Percentiles rank a stretch among this genome's conserved stretches.
These are phyloP conservation scores for Guaruba guarouba DNA, from an alignment of 2,113 vertebrate genomes.

Conservation along the genomic window DNA sequence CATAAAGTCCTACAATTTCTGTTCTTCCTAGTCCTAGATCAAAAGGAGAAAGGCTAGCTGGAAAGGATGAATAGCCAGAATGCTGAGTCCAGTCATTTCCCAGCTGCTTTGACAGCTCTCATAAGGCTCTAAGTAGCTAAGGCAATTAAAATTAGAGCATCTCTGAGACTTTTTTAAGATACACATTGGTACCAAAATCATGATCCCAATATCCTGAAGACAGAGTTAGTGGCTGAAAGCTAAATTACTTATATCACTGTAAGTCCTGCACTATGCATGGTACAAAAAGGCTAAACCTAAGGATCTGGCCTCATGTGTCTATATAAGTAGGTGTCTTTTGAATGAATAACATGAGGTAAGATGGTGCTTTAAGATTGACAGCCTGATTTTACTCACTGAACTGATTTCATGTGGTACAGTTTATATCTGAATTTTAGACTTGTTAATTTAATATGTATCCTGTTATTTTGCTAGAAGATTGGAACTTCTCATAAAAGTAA, in stretches of 20 bases:
- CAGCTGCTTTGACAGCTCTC: conserved; percentile 24
- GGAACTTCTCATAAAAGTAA: neutral
- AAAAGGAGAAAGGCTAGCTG: neutral
- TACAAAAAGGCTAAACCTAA: conserved; percentile 6
- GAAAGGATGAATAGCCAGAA: conserved; percentile 4
- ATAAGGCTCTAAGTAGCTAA: conserved; percentile 24
- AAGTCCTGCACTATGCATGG: neutral
- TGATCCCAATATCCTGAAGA: neutral
- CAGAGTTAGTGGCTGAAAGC: conserved; percentile 28
- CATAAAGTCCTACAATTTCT: neutral
- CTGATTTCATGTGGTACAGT: neutral
- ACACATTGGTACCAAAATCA: neutral
- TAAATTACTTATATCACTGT: neutral
- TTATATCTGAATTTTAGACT: neutral
- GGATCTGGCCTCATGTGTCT: neutral
- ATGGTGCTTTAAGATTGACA: neutral
- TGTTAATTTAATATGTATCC: neutral
- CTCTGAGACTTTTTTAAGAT: neutral
- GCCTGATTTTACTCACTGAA: neutral
- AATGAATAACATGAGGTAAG: neutral
- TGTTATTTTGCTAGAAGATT: neutral
- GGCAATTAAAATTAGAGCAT: conserved; percentile 32
- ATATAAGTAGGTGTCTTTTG: neutral
- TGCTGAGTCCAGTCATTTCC: neutral
- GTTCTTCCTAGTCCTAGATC: neutral